Evolutionary conservation across 2,797 vertebrate genomes (phyloP), one percentile per base, ranked within the genome.

Genomic region (Acipenser oxyrinchus): DNA sequence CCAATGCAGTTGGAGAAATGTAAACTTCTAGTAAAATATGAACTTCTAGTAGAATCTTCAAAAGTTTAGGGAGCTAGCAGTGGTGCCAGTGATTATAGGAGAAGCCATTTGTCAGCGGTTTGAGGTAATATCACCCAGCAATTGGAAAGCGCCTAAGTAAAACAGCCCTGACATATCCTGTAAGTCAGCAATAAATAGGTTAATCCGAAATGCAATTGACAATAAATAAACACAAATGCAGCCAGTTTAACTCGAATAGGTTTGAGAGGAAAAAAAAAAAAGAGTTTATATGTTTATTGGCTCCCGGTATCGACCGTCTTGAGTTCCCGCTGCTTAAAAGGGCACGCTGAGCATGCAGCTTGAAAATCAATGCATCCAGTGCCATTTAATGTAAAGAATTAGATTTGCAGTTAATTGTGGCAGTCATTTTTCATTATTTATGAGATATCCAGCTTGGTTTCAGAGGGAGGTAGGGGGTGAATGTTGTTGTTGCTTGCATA

Each of bases 391-490:
- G 72, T 80, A 80, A 86, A 85, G 79, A 80, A 81, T 86, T 79
- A 82, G 81, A 84, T 83, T 84, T 83, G 81, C 77, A 75, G 81
- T 79, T 81, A 79, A 83, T 83, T 78, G 78, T 73, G 70, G 69
- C 73, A 77, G 79, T 78, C 70, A 72, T 76, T 83, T 80, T 84
- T 82, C 75, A 78, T 81, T 77, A 83, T 74, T 74, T 72, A 80
- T 79, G 74, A 81, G 77, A 57, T 68, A 65, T 48, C 23, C 48
- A 62, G 13, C 60, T 51, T 8, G 49, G 55, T 58, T 58, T 12
- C 12, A 58, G 6, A n/a, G 13, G 55, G 12, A 58, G 55, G 13
- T 58, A 6, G 55, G 55, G 55, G 12, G 9, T 11, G 18, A 48
- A 49, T 37, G 55, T n/a, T 58, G 55, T 13, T 10, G 10, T n/a